These are phyloP conservation scores for Capitulum mitella DNA, from an alignment of 2,888 invertebrate genomes.

Conservation along the genomic window DNA sequence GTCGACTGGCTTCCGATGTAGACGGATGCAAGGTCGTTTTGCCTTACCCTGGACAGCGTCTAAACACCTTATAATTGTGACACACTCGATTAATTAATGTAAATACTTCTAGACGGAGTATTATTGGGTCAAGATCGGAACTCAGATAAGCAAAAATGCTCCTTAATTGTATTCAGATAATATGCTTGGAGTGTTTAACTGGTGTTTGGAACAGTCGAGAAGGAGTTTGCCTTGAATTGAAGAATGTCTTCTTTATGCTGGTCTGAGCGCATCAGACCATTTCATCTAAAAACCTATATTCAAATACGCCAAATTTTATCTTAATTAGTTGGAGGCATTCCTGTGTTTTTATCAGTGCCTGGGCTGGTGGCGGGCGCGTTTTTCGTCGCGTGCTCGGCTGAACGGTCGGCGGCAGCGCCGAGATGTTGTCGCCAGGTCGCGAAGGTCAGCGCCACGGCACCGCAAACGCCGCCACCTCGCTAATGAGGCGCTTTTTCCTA, in stretches of 20 bases:
- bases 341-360: neutral
- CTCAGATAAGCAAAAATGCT: neutral
- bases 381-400: constrained; percentile 13
- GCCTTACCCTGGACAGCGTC: neutral
- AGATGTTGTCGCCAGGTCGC: constrained; percentile 8
- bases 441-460: neutral
- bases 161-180: constrained; percentile 3
- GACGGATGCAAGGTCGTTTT: no score
- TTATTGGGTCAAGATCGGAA: neutral
- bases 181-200: neutral
- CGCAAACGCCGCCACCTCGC: neutral
- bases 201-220: neutral
- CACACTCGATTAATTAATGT: neutral
- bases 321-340: constrained; percentile 2
- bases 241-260: neutral
- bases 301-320: constrained; percentile 23
- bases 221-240: neutral
- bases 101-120: neutral
- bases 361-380: neutral
- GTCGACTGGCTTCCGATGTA: no score
- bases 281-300: constrained; percentile 4
- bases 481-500: neutral
- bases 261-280: constrained; percentile 7
- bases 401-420: neutral
- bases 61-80: neutral